Evolutionary conservation across 2,797 vertebrate genomes (phyloP).

Genomic region (Anguilla pacifica): DNA sequence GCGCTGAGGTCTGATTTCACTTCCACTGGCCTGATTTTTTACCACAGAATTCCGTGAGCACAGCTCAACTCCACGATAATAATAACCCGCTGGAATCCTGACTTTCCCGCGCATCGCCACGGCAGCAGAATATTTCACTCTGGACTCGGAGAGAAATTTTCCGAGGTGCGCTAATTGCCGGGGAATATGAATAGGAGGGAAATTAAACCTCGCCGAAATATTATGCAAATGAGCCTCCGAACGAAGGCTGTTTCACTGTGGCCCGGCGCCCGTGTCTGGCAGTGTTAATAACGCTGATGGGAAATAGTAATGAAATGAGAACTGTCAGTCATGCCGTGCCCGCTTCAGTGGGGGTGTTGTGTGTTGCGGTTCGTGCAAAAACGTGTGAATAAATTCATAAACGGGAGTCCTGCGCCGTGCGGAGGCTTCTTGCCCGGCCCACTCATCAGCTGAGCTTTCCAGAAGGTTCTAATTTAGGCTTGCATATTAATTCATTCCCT

Average conservation of each 20-base stretch:
- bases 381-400: not conserved
- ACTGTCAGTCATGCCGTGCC: conserved; percentile 17
- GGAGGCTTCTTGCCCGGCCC: not conserved
- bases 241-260: conserved; percentile 43
- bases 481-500: not conserved
- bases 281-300: conserved; percentile 36
- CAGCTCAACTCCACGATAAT: not conserved
- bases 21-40: not conserved
- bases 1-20: not conserved
- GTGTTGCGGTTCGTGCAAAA: not conserved
- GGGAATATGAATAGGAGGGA: conserved; percentile 48
- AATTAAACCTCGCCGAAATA: conserved; percentile 53
- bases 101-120: not conserved
- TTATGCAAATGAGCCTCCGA: conserved; percentile 58
- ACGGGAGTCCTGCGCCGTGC: not conserved
- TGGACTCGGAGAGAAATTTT: not conserved
- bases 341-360: not conserved
- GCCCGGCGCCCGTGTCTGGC: conserved; percentile 34
- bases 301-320: not conserved
- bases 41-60: conserved; percentile 12
- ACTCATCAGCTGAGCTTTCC: not conserved
- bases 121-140: not conserved
- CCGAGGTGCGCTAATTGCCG: conserved; percentile 43
- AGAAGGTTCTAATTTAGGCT: conserved; percentile 7
- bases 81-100: not conserved